Percentiles rank a stretch among this genome's conserved stretches.
These are phyloP conservation scores for Meda fulgida DNA, from an alignment of 2,797 vertebrate species.

Conservation along the genomic window DNA sequence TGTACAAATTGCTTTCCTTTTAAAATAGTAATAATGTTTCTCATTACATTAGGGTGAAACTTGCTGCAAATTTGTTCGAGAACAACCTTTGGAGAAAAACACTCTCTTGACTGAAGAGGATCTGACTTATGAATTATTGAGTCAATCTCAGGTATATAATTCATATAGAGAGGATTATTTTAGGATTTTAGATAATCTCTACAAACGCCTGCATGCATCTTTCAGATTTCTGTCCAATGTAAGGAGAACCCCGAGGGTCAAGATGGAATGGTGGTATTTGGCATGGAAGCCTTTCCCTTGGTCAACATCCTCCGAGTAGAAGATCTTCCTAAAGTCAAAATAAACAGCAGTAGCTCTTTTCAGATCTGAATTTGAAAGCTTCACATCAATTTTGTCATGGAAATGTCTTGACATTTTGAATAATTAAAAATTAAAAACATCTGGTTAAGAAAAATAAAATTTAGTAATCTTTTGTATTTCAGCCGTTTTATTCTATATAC, in stretches of 20 bases:
- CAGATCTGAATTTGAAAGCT: not conserved
- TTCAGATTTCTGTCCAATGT: conserved; percentile 29
- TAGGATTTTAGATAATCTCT: not conserved
- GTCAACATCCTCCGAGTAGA: not conserved
- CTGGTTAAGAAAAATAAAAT: not conserved
- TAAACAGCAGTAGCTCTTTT: not conserved
- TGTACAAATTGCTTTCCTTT: not conserved
- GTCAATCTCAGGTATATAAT: not conserved
- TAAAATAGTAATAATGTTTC: not conserved
- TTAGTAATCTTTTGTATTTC: not conserved
- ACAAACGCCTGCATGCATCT: conserved; percentile 9
- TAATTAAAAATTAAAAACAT: not conserved
- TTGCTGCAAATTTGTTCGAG: not conserved
- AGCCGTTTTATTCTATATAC: not conserved
- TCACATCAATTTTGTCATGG: too few species aligned
- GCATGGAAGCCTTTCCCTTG: not conserved
- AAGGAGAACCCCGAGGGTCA: not conserved
- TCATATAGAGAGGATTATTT: not conserved
- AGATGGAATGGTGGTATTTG: not conserved
- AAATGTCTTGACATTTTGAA: not conserved
- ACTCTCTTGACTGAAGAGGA: not conserved
- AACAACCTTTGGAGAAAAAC: not conserved
- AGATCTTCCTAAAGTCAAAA: not conserved
- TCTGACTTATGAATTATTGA: not conserved
- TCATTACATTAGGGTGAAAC: not conserved